Evolutionary conservation across 1,140 invertebrate species (phyloP), one percentile per base, ranked within the genome.

Genomic region (Olivierus martensii): DNA sequence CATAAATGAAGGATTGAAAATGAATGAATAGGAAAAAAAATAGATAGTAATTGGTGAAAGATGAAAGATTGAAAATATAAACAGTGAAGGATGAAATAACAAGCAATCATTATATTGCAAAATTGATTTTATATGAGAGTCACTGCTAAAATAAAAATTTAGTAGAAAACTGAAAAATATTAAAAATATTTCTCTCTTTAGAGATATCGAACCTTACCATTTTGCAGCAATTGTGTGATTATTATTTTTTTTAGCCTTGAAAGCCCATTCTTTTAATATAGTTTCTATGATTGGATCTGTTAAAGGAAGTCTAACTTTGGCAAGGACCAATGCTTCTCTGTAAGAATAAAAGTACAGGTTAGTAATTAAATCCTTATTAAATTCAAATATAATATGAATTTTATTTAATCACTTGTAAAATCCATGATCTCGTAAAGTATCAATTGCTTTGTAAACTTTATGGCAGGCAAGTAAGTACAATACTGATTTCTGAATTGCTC

Each of bases 261-360:
- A 60, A 3, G 72, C 71, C 79, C 79, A 82, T 6, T 73, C 62
- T 12, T 61, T 46, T 21, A 79, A 63, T 42, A 79, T 66, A 42
- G 71, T 63, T 6, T 63, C 65, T 5, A 78, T 56, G 14, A 73
- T 58, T 34, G 72, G 66, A 62, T 79, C 75, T 52, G 75, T 61
- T 14, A 70, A 55, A 19, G 75, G 68, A 38, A 79, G 63, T 50
- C 73, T 70, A 51, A 71, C 73, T 56, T 73, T 74, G 2, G 77
- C 78, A 10, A 83, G 64, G 17, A 70, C 69, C 36, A 80, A 71
- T 9, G 80, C 79, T 67, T 83, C 80, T 59, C 73, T 73, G 56
- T n/a, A 69, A 78, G 52, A 79, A 28, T 9, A 28, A 1, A 28
- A 6, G n/a, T n/a, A n/a, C n/a, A n/a, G n/a, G n/a, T n/a, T n/a